A percentile compares a stretch with the other conserved stretches of the same genome.
phyloP scores from a whole-genome alignment of 2,113 vertebrate genomes.

The Mesitornis unicolor region DNA sequence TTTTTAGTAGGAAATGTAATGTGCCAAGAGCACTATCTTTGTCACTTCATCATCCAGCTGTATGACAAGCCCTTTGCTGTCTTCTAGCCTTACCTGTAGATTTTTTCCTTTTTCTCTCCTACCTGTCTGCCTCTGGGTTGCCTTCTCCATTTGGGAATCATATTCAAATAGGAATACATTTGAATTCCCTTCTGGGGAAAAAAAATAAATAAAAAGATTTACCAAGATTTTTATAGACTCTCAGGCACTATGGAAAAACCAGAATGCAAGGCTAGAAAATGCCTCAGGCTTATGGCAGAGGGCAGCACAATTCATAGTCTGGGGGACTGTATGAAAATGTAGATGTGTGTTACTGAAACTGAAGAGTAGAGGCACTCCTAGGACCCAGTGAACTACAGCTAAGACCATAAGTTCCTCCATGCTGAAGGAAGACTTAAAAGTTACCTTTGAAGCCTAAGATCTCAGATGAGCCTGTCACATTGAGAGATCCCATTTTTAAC shows the following conservation, averaged over 20 bases:
- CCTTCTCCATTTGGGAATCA: background rate
- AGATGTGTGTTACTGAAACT: background rate
- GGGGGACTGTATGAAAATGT: rapidly evolving
- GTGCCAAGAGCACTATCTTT: background rate
- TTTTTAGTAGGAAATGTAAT: background rate
- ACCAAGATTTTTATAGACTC: background rate
- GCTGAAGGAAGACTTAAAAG: background rate
- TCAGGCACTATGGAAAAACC: background rate
- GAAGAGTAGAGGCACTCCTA: background rate
- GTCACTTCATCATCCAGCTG: background rate
- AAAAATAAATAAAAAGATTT: background rate
- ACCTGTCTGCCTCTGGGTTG: background rate
- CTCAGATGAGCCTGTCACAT: background rate
- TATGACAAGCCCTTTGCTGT: background rate
- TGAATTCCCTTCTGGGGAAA: background rate
- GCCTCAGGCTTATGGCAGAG: constrained; percentile 26
- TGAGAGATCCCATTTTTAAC: background rate
- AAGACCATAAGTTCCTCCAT: background rate
- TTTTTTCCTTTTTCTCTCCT: background rate
- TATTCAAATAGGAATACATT: background rate
- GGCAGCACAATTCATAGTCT: background rate
- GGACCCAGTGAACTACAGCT: background rate
- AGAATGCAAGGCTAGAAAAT: background rate
- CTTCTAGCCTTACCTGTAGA: background rate
- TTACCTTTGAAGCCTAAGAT: background rate